phyloP scores from a whole-genome alignment of 2,113 vertebrate species.

The Chelonoidis abingdonii region DNA sequence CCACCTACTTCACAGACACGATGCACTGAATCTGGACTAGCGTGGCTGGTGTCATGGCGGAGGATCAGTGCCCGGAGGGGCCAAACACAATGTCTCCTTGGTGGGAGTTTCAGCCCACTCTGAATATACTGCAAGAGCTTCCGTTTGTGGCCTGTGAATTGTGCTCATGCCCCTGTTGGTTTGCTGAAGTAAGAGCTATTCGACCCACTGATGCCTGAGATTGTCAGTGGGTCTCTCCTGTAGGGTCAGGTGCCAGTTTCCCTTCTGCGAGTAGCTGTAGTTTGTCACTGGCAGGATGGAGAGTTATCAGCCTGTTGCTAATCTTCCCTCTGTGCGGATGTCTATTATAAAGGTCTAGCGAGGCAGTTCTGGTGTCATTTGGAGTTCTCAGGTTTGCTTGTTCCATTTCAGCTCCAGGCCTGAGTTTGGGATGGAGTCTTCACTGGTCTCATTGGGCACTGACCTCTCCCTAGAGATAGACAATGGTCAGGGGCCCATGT shows the following conservation, averaged over 20 bases:
- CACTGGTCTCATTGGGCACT: neutral
- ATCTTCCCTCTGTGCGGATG: neutral
- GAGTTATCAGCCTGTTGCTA: neutral
- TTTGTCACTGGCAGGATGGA: neutral
- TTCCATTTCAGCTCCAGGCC: neutral
- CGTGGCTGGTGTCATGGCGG: too few species aligned
- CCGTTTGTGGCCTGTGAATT: neutral
- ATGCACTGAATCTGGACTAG: too few species aligned
- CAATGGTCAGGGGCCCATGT: neutral
- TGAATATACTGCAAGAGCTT: neutral
- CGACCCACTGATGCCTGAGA: too few species aligned
- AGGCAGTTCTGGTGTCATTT: neutral
- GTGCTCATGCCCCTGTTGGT: neutral
- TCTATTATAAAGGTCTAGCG: neutral
- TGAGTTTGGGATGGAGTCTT: neutral
- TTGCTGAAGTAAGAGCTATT: neutral
- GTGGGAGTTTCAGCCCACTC: neutral
- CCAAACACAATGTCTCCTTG: neutral
- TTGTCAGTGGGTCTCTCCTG: too few species aligned
- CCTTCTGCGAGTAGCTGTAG: neutral
- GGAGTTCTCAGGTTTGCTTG: neutral
- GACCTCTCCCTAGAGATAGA: neutral
- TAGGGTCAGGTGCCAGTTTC: too few species aligned
- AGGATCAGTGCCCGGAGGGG: too few species aligned
- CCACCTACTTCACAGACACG: too few species aligned